These are phyloP conservation scores for Bombus vancouverensis DNA, from an alignment of 1,140 invertebrate species.

Conservation along the genomic window DNA sequence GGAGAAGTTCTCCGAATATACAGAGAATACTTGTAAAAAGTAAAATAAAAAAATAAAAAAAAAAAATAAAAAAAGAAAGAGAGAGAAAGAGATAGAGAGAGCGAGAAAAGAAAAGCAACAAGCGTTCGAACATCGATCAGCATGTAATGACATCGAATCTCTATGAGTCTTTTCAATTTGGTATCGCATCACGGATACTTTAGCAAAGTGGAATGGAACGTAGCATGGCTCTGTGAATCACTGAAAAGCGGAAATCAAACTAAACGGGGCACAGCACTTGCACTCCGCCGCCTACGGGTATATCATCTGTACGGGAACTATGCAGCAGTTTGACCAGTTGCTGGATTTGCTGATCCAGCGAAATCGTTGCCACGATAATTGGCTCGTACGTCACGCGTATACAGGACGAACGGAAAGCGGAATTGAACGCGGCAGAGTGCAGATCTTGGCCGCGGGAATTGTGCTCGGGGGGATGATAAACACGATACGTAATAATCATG, in stretches of 20 bases:
- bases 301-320: too few relatives aligned
- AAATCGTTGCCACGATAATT: constrained; percentile 41
- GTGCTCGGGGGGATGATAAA: constrained; percentile 55
- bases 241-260: constrained; percentile 66
- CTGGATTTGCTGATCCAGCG: not conserved
- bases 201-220: constrained; percentile 32
- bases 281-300: constrained; percentile 64
- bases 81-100: not conserved
- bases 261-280: constrained; percentile 68
- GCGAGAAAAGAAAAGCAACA: not conserved
- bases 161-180: not conserved
- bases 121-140: too few relatives aligned
- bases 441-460: constrained; percentile 66
- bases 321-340: too few relatives aligned
- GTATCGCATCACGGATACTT: constrained; percentile 30
- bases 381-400: constrained; percentile 20
- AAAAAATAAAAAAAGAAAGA: too few relatives aligned
- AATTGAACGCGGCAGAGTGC: constrained; percentile 66
- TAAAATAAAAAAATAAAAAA: too few relatives aligned
- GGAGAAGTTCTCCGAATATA: not conserved
- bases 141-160: not conserved
- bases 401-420: not conserved
- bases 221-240: constrained; percentile 47
- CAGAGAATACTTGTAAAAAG: too few relatives aligned
- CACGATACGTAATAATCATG: constrained; percentile 66